Evolutionary conservation across 30 jellyfish, hydroid and myxozoan genomes (phyloP).

Genomic region (Rhopilema esculentum): DNA sequence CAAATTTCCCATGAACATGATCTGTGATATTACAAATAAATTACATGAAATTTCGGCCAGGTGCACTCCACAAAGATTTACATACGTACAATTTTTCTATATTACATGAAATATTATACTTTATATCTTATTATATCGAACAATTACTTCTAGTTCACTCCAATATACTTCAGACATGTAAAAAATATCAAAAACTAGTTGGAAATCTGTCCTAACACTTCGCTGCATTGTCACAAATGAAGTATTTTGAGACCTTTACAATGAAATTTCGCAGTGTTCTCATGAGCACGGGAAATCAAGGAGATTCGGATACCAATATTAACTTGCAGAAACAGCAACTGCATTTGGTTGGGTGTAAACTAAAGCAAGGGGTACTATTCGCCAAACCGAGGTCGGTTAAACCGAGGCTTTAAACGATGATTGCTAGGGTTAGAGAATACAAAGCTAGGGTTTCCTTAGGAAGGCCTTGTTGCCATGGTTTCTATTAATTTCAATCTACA

Average conservation of each 20-base stretch:
- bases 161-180: not conserved
- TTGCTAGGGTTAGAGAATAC: too few species aligned
- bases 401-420: too few species aligned
- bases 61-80: conserved; percentile 20
- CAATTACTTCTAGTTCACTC: not conserved
- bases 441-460: too few species aligned
- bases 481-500: too few species aligned
- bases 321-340: not conserved
- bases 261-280: too few species aligned
- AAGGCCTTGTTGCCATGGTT: too few species aligned
- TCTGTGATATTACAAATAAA: not conserved
- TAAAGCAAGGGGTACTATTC: not conserved
- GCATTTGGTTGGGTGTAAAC: not conserved
- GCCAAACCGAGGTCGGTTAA: too few species aligned
- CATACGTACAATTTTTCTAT: conserved; percentile 4
- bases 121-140: not conserved
- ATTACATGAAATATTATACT: not conserved
- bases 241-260: too few species aligned
- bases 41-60: not conserved
- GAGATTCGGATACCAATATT: not conserved
- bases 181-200: not conserved
- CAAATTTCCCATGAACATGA: not conserved
- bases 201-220: too few species aligned
- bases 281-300: too few species aligned
- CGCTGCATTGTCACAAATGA: too few species aligned